Base-by-base conservation (phyloP, 64 coral and sea anemone species). In the Montipora efflorescens region DNA sequence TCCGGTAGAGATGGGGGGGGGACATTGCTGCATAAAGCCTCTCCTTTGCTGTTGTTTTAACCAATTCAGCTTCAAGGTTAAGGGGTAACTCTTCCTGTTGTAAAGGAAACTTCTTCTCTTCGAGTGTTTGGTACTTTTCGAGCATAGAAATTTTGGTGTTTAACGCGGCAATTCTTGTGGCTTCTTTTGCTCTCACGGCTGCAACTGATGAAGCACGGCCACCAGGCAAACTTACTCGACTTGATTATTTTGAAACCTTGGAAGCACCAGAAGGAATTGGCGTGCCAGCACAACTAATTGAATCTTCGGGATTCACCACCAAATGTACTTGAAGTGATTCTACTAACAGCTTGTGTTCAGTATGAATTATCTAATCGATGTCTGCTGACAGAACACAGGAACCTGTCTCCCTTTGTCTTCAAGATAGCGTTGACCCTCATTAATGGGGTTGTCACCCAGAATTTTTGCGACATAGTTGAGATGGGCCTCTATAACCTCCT, bases 71-170 rank as follows among this genome's bases (percentile, higher is more conserved):
- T n/a, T 82, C 80, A 3, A 82, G 20, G 15, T 82, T 82, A 36
- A 82, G 53, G 23, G 0, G 52, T 6, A 18, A 58, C 55, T 83
- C 81, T n/a, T 83, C 53, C 66, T 83, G 81, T 12, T 28, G 1
- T 62, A 83, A 83, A 5, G 20, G 55, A 62, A 83, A 83, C 81
- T 66, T 83, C 81, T 66, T 83, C 66, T 83, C 55, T 5, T 83
- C 52, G 18, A 83, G 81, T 14, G 66, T 21, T 67, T 83, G 80
- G 3, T 44, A 15, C 13, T 18, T 62, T 14, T 66, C 57, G 20
- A 83, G 45, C 58, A 19, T 47, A 21, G 81, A 19, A 36, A 66
- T 66, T 83, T 83, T 57, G 45, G 57, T 57, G 14, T 82, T n/a
- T 12, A 79, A 79, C 43, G 49, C 77, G 2, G 36, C 77, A 48